These are phyloP conservation scores for Daubentonia madagascariensis DNA, from an alignment of 2,113 vertebrate genomes.

Conservation along the genomic window DNA sequence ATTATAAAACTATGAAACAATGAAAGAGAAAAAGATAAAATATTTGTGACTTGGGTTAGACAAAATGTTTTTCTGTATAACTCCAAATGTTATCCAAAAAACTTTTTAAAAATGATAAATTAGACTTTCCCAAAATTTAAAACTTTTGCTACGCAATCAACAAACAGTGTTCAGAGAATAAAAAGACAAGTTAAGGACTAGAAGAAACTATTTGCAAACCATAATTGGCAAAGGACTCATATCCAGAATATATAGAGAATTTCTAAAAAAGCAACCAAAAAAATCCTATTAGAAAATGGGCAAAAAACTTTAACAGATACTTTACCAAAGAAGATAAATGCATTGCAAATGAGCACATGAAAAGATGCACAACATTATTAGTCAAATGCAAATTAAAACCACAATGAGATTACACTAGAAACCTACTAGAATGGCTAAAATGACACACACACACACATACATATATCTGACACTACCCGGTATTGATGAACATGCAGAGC, in stretches of 20 bases:
- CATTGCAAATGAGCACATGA: not conserved
- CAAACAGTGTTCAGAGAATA: not conserved
- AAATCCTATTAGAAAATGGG: not conserved
- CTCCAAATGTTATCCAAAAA: not conserved
- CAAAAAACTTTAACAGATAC: not conserved
- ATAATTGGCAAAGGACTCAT: not conserved
- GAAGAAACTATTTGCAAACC: not conserved
- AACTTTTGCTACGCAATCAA: not conserved
- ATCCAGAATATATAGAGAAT: not conserved
- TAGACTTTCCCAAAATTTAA: not conserved
- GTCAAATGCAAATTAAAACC: not conserved
- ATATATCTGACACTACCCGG: not conserved
- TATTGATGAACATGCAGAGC: fast-evolving
- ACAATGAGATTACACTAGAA: not conserved
- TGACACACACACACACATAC: not conserved
- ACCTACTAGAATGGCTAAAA: not conserved
- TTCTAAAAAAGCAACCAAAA: not conserved
- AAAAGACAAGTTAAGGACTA: not conserved
- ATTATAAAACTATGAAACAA: not conserved
- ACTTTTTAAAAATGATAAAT: not conserved
- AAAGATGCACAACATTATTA: not conserved
- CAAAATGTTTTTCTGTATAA: not conserved
- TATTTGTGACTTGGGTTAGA: not conserved
- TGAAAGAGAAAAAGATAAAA: not conserved
- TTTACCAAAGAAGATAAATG: not conserved